A percentile compares a stretch with the other conserved stretches of the same genome.
These are phyloP conservation scores for Calidris pugnax DNA, from an alignment of 2,113 vertebrate genomes.

Conservation along the genomic window DNA sequence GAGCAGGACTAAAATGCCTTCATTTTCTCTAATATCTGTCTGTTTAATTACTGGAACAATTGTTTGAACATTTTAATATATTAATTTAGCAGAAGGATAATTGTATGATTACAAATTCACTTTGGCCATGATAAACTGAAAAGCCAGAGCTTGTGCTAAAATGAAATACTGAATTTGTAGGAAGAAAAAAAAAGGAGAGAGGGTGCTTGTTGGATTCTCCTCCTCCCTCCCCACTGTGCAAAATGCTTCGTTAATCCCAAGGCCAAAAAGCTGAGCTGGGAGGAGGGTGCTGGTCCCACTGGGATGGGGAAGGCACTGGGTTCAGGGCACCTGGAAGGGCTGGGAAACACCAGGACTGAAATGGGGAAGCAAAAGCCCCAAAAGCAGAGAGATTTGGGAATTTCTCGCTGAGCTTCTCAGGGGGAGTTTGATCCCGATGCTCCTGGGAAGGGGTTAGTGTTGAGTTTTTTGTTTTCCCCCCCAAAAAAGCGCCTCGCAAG, in stretches of 20 bases:
- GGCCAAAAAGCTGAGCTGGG: rapidly evolving
- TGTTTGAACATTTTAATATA: constrained; percentile 72
- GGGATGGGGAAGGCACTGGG: background rate
- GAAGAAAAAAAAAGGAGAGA: background rate
- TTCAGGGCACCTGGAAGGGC: background rate
- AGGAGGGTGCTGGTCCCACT: rapidly evolving
- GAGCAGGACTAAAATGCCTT: constrained; percentile 50
- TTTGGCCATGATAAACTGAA: background rate
- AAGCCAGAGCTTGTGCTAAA: background rate
- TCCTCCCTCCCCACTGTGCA: rapidly evolving
- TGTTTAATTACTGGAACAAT: constrained; percentile 74
- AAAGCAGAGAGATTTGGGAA: background rate
- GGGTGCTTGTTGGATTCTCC: no score
- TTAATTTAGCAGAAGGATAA: constrained; percentile 65
- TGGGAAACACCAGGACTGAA: background rate
- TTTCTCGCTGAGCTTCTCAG: background rate
- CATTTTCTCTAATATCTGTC: constrained; percentile 58
- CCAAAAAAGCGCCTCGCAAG: background rate
- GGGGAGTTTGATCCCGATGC: rapidly evolving
- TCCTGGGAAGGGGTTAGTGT: background rate
- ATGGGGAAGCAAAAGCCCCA: rapidly evolving
- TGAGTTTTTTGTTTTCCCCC: rapidly evolving
- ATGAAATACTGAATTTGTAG: background rate
- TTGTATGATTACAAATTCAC: constrained; percentile 56
- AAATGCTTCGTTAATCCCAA: background rate